Evolutionary conservation across 1,140 invertebrate species (phyloP).

Genomic region (Drosophila lini): DNA sequence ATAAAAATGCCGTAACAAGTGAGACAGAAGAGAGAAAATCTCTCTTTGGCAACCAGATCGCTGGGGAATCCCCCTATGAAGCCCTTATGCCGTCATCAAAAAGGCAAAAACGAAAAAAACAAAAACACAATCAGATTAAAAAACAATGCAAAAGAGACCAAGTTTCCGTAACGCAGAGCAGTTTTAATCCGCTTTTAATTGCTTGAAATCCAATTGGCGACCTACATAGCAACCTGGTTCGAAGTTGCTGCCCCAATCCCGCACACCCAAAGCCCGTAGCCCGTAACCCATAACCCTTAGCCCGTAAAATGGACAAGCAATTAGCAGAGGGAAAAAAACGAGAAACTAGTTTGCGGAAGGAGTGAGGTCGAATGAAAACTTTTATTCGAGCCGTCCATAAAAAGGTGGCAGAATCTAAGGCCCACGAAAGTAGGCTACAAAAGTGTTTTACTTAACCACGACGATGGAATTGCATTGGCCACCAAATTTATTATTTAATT

Average conservation of each 20-base stretch:
- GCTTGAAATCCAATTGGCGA: conserved; percentile 78
- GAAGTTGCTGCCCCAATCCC: conserved; percentile 10
- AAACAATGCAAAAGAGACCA: conserved; percentile 40
- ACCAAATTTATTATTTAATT: conserved; percentile 20
- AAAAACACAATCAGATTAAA: conserved; percentile 69
- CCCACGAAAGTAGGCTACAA: conserved; percentile 18
- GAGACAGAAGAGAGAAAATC: conserved; percentile 29
- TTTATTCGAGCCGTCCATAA: conserved; percentile 8
- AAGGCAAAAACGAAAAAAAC: conserved; percentile 1
- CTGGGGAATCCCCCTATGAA: conserved; percentile 4
- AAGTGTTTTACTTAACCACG: conserved; percentile 16
- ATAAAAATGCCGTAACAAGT: conserved; percentile 70
- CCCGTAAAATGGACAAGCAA: conserved; percentile 43
- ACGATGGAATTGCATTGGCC: conserved; percentile 4
- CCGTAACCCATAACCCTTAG: conserved; percentile 18
- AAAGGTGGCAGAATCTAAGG: conserved; percentile 16
- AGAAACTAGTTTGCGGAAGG: conserved; percentile 31
- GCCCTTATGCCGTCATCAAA: conserved; percentile 15
- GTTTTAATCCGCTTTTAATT: conserved; percentile 78
- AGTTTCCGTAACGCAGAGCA: conserved; percentile 48
- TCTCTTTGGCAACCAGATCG: neutral
- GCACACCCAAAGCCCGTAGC: conserved; percentile 2
- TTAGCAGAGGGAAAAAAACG: conserved; percentile 23
- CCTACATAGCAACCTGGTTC: conserved; percentile 59
- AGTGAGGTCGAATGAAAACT: conserved; percentile 31